phyloP scores from a whole-genome alignment of 2,797 vertebrate genomes.

The Peromyscus nudipes region DNA sequence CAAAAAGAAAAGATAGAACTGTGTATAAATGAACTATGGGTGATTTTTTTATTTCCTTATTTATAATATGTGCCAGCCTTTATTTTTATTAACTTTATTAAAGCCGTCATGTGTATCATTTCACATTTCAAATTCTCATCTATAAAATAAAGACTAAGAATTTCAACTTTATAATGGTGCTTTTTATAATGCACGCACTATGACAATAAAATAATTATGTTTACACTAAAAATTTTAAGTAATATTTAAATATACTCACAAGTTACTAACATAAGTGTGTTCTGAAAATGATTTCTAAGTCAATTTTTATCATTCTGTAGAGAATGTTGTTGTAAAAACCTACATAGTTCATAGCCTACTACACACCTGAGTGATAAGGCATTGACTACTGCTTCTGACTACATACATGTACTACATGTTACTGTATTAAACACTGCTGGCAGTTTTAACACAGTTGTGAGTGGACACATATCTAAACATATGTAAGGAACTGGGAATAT shows the following conservation, averaged over 20 bases:
- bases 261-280: neutral
- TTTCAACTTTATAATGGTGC: neutral
- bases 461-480: neutral
- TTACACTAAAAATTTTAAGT: neutral
- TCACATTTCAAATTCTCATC: neutral
- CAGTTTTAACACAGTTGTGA: neutral
- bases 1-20: neutral
- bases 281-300: neutral
- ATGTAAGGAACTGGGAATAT: neutral
- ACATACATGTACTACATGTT: neutral
- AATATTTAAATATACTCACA: neutral
- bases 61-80: neutral
- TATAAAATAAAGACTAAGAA: neutral
- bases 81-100: neutral
- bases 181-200: neutral
- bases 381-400: neutral
- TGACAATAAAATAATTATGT: neutral
- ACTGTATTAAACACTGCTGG: neutral
- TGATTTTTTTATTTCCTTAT: neutral
- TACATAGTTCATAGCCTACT: neutral
- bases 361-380: neutral
- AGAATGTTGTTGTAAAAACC: neutral
- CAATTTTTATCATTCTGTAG: neutral
- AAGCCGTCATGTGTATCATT: neutral
- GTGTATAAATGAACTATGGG: neutral